Conservation (phyloP, 2,797 vertebrate species). For the Acanthurus tractus region DNA sequence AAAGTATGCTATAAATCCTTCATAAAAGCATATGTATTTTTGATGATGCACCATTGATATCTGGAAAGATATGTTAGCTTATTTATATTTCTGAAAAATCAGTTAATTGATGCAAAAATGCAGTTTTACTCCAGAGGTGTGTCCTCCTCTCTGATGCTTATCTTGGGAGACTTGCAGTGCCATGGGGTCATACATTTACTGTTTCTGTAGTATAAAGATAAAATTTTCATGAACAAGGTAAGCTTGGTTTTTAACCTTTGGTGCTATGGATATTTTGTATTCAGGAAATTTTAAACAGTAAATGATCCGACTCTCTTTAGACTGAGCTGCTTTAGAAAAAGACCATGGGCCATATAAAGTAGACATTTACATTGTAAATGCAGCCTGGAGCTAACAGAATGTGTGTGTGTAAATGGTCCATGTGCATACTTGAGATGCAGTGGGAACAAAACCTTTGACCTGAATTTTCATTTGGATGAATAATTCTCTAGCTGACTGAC, state of each 20-base stretch:
- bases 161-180: neutral
- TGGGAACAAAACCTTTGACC: constrained; percentile 19
- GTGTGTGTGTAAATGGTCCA: neutral
- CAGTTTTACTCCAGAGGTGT: neutral
- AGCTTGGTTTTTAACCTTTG: neutral
- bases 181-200: neutral
- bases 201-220: no score
- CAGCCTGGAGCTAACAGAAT: neutral
- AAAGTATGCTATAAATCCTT: neutral
- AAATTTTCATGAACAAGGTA: neutral
- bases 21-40: neutral
- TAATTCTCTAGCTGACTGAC: constrained; percentile 14
- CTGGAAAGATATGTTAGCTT: no score
- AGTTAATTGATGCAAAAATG: neutral
- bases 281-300: neutral
- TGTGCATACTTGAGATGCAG: neutral
- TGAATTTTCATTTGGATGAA: constrained; percentile 31
- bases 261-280: neutral
- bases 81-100: neutral
- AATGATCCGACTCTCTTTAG: neutral
- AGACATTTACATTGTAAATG: neutral
- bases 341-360: neutral
- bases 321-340: neutral
- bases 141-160: neutral
- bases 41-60: no score